Evolutionary conservation across 2,888 invertebrate genomes (phyloP), one percentile per base, ranked within the genome.

Genomic region (Xestia ashworthii): DNA sequence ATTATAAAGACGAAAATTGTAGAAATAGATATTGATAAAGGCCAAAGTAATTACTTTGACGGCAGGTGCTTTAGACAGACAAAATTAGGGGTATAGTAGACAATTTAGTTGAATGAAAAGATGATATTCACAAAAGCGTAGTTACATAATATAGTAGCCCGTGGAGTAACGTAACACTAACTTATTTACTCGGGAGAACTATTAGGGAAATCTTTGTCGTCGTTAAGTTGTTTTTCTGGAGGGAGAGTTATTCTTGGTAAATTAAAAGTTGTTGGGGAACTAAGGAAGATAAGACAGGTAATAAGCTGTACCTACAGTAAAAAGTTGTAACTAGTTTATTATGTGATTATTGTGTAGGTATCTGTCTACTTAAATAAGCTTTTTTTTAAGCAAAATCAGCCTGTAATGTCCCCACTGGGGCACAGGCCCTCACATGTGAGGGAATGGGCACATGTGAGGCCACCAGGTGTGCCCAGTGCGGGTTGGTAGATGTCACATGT

Each of bases 171-270:
- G 71, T 72, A 46, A 82, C 58, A 60, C 86, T 83, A 78, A 85
- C 71, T 74, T 78, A 83, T 83, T 82, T 71, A 85, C 74, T 77
- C 85, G 12, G 71, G 85, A 74, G 82, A 69, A 81, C 85, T 83
- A 83, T 83, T 83, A 83, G 73, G 73, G 48, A 85, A 85, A 85
- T 83, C 83, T 44, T 55, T 74, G 85, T 83, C 71, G 85, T 83
- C 71, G 60, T 74, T 71, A 81, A 81, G 44, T 81, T 69, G 82
- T 77, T 83, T 74, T 76, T 68, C 60, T 77, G 53, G 48, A 70
- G 22, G 44, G 71, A 62, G 48, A 73, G 46, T 71, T 74, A 71
- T 85, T 82, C 65, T 41, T 77, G 32, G 65, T 69, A 74, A 83
- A 74, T 83, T 74, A 77, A 81, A 71, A 74, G 75, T 81, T 74